Percentiles rank a stretch among this genome's conserved stretches.
Conservation (phyloP, 2,888 invertebrate genomes). For the Schrankia costaestrigalis region DNA sequence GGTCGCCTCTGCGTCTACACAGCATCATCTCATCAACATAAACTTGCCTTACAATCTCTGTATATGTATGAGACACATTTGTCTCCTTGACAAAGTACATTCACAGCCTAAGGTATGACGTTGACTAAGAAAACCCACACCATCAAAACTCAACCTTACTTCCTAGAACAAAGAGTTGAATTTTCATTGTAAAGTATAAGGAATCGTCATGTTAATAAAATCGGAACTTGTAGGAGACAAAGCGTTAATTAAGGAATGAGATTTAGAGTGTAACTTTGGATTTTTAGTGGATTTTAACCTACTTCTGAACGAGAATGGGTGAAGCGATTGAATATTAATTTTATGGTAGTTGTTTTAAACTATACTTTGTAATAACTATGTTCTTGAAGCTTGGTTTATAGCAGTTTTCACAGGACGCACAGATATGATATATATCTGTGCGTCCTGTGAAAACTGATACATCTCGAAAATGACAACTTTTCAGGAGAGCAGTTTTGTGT, state of each 20-base stretch:
- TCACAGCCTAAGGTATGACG: constrained; percentile 43
- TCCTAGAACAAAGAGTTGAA: constrained; percentile 2
- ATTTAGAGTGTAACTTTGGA: constrained; percentile 37
- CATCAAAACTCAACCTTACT: constrained; percentile 15
- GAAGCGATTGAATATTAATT: no score
- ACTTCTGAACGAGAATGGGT: constrained; percentile 15
- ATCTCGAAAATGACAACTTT: no score
- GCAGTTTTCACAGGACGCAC: no score
- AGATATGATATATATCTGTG: no score
- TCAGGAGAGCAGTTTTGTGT: no score
- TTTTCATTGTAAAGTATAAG: constrained; percentile 4
- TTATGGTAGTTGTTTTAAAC: no score
- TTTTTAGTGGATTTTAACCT: constrained; percentile 27
- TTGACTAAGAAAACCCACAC: background rate
- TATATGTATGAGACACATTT: constrained; percentile 56
- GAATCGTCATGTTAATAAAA: constrained; percentile 49
- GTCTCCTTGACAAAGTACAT: constrained; percentile 56
- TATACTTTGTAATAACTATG: no score
- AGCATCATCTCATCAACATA: constrained; percentile 35
- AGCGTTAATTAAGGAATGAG: constrained; percentile 53
- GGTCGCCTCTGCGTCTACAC: constrained; percentile 31
- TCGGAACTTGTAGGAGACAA: constrained; percentile 42
- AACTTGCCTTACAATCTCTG: constrained; percentile 35
- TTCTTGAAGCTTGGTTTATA: no score
- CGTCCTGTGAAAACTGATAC: no score